A percentile compares a stretch with the other conserved stretches of the same genome.
Evolutionary conservation across 1,140 invertebrate genomes (phyloP).

Genomic region (Arctopsyche grandis): DNA sequence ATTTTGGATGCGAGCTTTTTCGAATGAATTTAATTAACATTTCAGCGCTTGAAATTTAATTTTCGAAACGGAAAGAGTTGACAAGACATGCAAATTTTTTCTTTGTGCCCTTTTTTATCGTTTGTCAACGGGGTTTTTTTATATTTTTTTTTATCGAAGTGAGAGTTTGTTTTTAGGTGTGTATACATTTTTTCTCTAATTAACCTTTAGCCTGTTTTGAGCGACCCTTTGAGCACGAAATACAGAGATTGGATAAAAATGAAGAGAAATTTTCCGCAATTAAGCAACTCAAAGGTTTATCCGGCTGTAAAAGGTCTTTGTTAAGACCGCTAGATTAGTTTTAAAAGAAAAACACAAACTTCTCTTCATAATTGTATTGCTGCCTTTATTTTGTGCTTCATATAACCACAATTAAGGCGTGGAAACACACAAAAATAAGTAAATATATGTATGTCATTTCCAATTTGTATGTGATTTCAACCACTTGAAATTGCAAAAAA

Average conservation of each 20-base stretch:
- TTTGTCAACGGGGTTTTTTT: not conserved
- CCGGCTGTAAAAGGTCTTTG: not conserved
- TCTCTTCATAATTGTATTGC: not conserved
- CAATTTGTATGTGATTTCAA: no score
- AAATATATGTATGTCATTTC: no score
- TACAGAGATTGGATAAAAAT: not conserved
- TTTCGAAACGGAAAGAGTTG: no score
- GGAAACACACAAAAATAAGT: no score
- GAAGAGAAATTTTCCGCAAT: conserved; percentile 19
- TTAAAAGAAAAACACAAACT: not conserved
- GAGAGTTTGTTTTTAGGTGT: not conserved
- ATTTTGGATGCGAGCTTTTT: no score
- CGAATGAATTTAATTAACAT: no score
- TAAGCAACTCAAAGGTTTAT: conserved; percentile 13
- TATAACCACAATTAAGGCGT: no score
- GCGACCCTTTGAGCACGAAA: conserved; percentile 7
- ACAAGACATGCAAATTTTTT: no score
- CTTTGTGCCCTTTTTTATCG: not conserved
- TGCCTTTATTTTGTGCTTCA: no score
- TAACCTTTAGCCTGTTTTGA: conserved; percentile 17
- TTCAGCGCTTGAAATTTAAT: no score
- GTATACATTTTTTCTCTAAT: conserved; percentile 1
- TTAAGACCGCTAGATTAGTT: conserved; percentile 4
- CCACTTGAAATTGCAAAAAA: no score
- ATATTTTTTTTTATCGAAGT: not conserved